Conservation (phyloP, 2,888 invertebrate genomes). For the Geotrupes spiniger region DNA sequence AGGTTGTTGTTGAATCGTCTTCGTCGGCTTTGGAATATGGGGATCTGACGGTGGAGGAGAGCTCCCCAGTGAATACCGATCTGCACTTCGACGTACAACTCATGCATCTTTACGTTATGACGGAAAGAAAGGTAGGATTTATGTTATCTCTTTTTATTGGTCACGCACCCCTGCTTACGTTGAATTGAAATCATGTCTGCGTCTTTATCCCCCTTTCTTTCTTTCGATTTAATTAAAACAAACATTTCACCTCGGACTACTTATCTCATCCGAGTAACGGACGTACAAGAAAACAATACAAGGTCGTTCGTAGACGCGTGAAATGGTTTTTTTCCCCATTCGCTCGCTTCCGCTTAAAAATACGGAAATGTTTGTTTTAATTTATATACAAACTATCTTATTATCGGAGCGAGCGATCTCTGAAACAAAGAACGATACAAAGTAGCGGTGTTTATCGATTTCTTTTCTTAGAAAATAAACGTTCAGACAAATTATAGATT, state of each 20-base stretch:
- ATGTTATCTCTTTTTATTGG: slow-evolving; percentile 10
- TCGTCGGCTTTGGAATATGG: slow-evolving; percentile 86
- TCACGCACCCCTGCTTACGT: slow-evolving; percentile 24
- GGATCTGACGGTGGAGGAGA: slow-evolving; percentile 79
- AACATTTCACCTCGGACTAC: slow-evolving; percentile 19
- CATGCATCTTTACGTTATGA: slow-evolving; percentile 93
- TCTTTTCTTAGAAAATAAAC: no score
- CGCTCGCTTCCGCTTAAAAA: no score
- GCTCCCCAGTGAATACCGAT: slow-evolving; percentile 82
- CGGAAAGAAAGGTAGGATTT: slow-evolving; percentile 73
- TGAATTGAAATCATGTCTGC: slow-evolving; percentile 21
- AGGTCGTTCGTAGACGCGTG: no score
- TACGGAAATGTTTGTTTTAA: no score
- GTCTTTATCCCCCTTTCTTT: slow-evolving; percentile 10
- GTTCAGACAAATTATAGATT: no score
- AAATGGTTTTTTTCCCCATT: no score
- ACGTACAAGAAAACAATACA: no score
- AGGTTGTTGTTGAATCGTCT: slow-evolving; percentile 86
- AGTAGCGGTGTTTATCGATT: no score
- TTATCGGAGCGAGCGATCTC: no score
- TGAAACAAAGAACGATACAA: no score
- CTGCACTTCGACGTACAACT: slow-evolving; percentile 88
- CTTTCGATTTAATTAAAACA: slow-evolving; percentile 21
- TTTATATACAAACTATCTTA: no score
- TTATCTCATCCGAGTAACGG: no score